A percentile compares a stretch with the other conserved stretches of the same genome.
phyloP scores from a whole-genome alignment of 2,113 vertebrate species.

The Caretta caretta region DNA sequence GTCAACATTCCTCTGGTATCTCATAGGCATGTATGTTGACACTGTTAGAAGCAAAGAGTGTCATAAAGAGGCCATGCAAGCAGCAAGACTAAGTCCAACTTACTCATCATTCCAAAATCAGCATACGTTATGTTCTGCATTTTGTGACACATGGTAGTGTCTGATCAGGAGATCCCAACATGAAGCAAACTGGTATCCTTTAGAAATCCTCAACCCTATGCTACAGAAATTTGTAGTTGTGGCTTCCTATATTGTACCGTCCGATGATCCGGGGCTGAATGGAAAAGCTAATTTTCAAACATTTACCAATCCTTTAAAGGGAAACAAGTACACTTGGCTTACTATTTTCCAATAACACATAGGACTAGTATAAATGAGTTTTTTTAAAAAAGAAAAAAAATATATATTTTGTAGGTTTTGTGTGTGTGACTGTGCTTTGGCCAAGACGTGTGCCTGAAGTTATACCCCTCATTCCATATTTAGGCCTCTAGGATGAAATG shows the following conservation, averaged over 20 bases:
- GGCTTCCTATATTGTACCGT: neutral
- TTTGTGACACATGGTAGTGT: neutral
- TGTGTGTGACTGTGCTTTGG: neutral
- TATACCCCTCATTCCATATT: neutral
- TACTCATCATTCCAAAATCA: neutral
- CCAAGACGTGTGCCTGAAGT: neutral
- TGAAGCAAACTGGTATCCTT: neutral
- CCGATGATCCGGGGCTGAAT: neutral
- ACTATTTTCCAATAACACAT: neutral
- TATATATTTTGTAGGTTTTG: fast-evolving
- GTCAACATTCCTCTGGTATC: neutral
- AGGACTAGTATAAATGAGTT: neutral
- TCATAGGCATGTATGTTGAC: neutral
- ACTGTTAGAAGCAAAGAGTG: neutral
- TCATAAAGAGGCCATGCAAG: neutral
- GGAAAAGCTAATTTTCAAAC: neutral
- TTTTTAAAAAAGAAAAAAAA: neutral
- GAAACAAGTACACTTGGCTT: neutral
- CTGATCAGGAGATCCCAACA: neutral
- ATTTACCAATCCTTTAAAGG: fast-evolving
- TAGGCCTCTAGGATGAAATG: neutral
- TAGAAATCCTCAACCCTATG: neutral
- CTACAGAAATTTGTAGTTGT: neutral
- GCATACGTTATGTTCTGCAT: neutral
- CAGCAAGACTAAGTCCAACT: neutral